Evolutionary conservation across 2,113 vertebrate species (phyloP), one percentile per base, ranked within the genome.

Genomic region (Zingel zingel): DNA sequence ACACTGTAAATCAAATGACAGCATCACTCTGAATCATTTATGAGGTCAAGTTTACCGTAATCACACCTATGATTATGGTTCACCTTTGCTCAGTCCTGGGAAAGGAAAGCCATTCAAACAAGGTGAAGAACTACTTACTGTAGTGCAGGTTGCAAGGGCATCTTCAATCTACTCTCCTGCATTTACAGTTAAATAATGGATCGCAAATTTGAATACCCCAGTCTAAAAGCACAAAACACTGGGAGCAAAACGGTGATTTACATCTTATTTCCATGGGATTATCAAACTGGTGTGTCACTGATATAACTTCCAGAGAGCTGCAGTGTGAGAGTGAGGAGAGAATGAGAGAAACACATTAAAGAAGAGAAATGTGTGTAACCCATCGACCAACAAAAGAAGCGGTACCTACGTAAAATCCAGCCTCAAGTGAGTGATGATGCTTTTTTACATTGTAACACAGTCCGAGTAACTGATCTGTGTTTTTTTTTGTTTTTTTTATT

Each of bases 201-300:
- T 11, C 0, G 0, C 0, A 57, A 13, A 69, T 82, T 74, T 82
- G 15, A 84, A 78, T 61, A 18, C 23, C 5, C 58, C 30, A 61
- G 2, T 69, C 53, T 63, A 11, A 51, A 61, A 51, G 30, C 43
- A 27, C 58, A 63, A 47, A 61, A 71, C n/a, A 62, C 27, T 62
- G 56, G 4, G 43, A 62, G 36, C 36, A 64, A 81, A 66, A 58
- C 18, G 21, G 3, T 16, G 50, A 90, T 86, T 77, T 86, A 45
- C 83, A 90, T 87, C 47, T 39, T 71, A 86, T 85, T 87, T 81
- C 77, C 77, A n/a, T 72, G 47, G 50, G 18, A 87, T 91, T 83
- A 67, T 70, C 43, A 51, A 69, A 45, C 39, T 4, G 12, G 13
- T 4, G 1, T 47, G 80, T 64, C 63, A 71, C 82, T 89, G 70